phyloP scores from a whole-genome alignment of 2,888 invertebrate genomes.

The Spicauda simplicius region DNA sequence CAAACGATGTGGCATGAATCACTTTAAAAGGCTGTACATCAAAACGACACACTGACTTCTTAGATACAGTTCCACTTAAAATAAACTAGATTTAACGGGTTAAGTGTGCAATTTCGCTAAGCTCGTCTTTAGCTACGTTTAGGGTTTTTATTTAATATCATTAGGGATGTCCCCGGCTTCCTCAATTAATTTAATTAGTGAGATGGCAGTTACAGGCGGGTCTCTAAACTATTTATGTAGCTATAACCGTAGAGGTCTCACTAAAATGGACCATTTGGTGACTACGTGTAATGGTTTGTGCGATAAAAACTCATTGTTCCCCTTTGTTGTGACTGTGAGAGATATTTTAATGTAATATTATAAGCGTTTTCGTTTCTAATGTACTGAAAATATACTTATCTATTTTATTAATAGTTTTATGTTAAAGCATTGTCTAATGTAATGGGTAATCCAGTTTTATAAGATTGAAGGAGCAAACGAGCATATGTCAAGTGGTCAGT shows the following conservation, averaged over 20 bases:
- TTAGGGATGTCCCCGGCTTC: constrained; percentile 31
- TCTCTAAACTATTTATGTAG: constrained; percentile 33
- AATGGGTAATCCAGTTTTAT: no score
- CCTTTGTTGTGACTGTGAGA: not conserved
- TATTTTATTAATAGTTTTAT: no score
- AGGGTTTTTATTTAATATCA: constrained; percentile 33
- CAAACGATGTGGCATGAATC: no score
- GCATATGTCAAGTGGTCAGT: no score
- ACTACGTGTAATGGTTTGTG: constrained; percentile 6
- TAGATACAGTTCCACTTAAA: not conserved
- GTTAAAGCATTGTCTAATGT: no score
- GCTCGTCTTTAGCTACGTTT: constrained; percentile 11
- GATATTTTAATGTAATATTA: not conserved
- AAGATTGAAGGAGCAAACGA: no score
- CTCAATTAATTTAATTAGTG: constrained; percentile 35
- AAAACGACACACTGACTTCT: not conserved
- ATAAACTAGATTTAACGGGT: constrained; percentile 12
- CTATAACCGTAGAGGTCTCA: constrained; percentile 22
- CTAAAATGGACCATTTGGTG: constrained; percentile 16
- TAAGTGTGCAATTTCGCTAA: constrained; percentile 26
- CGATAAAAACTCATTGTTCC: constrained; percentile 12
- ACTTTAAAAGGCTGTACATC: no score
- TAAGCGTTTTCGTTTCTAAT: not conserved
- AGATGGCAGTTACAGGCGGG: constrained; percentile 19
- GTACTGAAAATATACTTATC: no score